These are phyloP conservation scores for Antechinus stuartii DNA, from an alignment of 2,113 vertebrate species.

Conservation along the genomic window DNA sequence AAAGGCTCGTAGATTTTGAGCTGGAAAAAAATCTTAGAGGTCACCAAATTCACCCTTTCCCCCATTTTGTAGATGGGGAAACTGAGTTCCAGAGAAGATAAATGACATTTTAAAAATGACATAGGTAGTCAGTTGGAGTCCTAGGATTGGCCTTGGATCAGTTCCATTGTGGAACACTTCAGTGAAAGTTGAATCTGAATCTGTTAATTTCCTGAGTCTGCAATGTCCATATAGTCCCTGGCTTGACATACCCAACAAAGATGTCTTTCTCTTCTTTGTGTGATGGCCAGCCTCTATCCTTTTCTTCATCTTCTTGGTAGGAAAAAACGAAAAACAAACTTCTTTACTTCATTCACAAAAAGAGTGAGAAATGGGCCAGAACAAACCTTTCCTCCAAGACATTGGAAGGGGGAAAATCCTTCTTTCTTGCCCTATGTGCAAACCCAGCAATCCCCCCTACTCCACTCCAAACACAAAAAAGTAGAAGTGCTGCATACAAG, in stretches of 20 bases:
- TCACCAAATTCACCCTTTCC: background rate
- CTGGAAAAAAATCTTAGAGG: background rate
- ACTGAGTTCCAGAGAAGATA: background rate
- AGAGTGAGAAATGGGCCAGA: background rate
- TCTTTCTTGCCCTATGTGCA: background rate
- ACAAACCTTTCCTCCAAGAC: background rate
- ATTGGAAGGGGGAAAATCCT: background rate
- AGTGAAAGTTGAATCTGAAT: background rate
- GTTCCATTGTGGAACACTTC: background rate
- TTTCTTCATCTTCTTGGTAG: background rate
- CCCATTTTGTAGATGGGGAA: background rate
- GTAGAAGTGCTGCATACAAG: background rate
- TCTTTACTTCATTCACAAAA: background rate
- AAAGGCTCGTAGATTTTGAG: background rate
- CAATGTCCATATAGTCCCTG: background rate
- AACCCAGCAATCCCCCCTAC: background rate
- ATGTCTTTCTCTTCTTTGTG: background rate
- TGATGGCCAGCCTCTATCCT: background rate
- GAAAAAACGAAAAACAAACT: background rate
- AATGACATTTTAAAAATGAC: background rate
- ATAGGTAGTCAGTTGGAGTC: background rate
- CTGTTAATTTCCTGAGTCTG: background rate
- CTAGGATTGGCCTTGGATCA: background rate
- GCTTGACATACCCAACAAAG: background rate
- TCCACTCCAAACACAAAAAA: background rate